Evolutionary conservation across 2,888 invertebrate species (phyloP).

Genomic region (Cylloceria caligata): DNA sequence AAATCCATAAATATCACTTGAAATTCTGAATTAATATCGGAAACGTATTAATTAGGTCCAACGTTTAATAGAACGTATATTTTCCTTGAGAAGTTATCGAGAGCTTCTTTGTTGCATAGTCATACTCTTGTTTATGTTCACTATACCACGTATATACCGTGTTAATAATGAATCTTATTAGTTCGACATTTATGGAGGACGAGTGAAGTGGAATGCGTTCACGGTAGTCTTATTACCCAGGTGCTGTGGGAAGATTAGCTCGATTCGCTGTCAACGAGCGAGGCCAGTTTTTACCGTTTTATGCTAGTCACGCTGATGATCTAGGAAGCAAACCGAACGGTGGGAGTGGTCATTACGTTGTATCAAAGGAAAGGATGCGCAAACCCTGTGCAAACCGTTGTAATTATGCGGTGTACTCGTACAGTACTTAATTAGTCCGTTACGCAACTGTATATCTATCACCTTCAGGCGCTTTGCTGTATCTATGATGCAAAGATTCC

Average conservation of each 20-base stretch:
- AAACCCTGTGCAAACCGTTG: slow-evolving; percentile 46
- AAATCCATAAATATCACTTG: background rate
- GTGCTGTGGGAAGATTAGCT: background rate
- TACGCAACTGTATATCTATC: slow-evolving; percentile 50
- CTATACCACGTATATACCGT: background rate
- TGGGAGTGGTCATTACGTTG: slow-evolving; percentile 59
- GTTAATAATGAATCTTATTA: slow-evolving; percentile 49
- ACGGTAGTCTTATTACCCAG: slow-evolving; percentile 1
- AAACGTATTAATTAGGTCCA: slow-evolving; percentile 5
- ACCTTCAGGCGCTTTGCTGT: background rate
- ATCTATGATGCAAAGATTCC: background rate
- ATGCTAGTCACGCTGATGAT: slow-evolving; percentile 57
- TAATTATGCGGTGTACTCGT: slow-evolving; percentile 42
- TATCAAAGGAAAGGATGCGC: slow-evolving; percentile 62
- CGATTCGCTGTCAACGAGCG: slow-evolving; percentile 47
- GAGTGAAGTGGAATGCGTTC: slow-evolving; percentile 23
- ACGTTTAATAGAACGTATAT: slow-evolving; percentile 1
- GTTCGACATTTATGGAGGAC: slow-evolving; percentile 29
- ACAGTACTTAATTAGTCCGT: slow-evolving; percentile 57
- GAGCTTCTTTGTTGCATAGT: background rate
- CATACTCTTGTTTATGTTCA: background rate
- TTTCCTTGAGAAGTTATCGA: slow-evolving; percentile 30
- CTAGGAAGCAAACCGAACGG: slow-evolving; percentile 52
- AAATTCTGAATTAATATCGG: slow-evolving; percentile 22
- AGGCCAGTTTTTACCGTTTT: slow-evolving; percentile 61